These are phyloP conservation scores for Molorchus minor DNA, from an alignment of 2,888 invertebrate genomes.

Conservation along the genomic window DNA sequence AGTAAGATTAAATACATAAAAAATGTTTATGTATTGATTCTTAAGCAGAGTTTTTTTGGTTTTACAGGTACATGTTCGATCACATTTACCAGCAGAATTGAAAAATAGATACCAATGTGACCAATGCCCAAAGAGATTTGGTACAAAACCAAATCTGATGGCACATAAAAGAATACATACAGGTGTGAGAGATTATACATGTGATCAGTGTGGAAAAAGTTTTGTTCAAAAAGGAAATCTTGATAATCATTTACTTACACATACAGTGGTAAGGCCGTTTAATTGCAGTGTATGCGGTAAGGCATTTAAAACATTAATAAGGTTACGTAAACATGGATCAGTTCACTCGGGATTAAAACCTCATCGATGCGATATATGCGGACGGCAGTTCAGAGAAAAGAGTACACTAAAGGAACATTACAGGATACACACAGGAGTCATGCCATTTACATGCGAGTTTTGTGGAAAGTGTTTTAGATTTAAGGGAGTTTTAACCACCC, in stretches of 20 bases:
- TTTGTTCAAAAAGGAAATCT: slow-evolving; percentile 67
- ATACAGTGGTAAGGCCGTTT: slow-evolving; percentile 65
- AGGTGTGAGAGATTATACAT: slow-evolving; percentile 66
- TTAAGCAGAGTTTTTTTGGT: too few species aligned
- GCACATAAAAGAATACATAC: slow-evolving; percentile 68
- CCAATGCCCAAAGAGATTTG: slow-evolving; percentile 68
- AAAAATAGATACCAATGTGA: slow-evolving; percentile 70
- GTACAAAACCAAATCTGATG: slow-evolving; percentile 68
- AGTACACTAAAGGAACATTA: slow-evolving; percentile 79
- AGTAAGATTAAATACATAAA: too few species aligned
- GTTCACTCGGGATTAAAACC: slow-evolving; percentile 70
- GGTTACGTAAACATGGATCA: slow-evolving; percentile 67
- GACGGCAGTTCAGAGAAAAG: slow-evolving; percentile 71
- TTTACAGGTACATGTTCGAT: slow-evolving; percentile 62
- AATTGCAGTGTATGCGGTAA: slow-evolving; percentile 65
- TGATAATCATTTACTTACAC: slow-evolving; percentile 67
- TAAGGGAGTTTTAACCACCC: slow-evolving; percentile 79
- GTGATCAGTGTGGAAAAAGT: slow-evolving; percentile 69
- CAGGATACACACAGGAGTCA: slow-evolving; percentile 79
- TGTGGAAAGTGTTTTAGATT: slow-evolving; percentile 80
- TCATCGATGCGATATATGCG: slow-evolving; percentile 70
- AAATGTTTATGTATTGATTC: too few species aligned
- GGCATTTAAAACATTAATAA: slow-evolving; percentile 67
- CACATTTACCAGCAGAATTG: slow-evolving; percentile 67
- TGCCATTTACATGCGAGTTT: slow-evolving; percentile 80